These are phyloP conservation scores for Triplophysa siluroides DNA, from an alignment of 2,113 vertebrate genomes.

Conservation along the genomic window DNA sequence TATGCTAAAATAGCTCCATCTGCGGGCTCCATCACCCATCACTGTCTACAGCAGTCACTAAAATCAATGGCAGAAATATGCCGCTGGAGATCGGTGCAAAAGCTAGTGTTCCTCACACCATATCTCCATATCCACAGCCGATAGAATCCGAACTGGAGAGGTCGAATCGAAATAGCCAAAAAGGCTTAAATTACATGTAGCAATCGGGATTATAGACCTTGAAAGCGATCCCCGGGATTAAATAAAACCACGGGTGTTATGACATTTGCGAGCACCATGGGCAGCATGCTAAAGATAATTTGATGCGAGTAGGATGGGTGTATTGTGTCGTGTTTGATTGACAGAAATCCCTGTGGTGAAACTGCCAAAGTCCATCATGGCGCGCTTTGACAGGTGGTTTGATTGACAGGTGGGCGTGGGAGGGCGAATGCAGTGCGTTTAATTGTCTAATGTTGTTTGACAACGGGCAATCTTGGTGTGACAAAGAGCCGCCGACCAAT, in stretches of 20 bases:
- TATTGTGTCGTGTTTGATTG: constrained; percentile 41
- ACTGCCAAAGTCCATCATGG: constrained; percentile 56
- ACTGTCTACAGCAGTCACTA: constrained; percentile 23
- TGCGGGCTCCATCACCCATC: constrained; percentile 18
- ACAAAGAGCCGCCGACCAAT: neutral
- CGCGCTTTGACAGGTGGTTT: constrained; percentile 56
- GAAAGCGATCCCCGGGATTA: constrained; percentile 34
- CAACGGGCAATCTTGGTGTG: constrained; percentile 31
- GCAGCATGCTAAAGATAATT: constrained; percentile 41
- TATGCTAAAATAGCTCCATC: constrained; percentile 18
- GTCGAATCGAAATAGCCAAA: neutral
- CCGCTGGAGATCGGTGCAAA: constrained; percentile 6
- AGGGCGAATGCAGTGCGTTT: constrained; percentile 21
- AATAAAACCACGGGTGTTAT: constrained; percentile 31
- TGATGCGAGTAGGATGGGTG: constrained; percentile 29
- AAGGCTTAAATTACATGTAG: constrained; percentile 18
- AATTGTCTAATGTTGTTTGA: constrained; percentile 13
- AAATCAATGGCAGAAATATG: constrained; percentile 36
- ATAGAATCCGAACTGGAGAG: constrained; percentile 4
- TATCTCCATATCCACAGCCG: constrained; percentile 2
- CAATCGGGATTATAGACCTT: constrained; percentile 18
- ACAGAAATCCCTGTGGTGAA: constrained; percentile 39
- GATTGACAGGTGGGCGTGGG: constrained; percentile 60
- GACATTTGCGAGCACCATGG: constrained; percentile 40
- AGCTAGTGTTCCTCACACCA: neutral